phyloP scores from a whole-genome alignment of 1,140 invertebrate species.

The Sycobia sp. region DNA sequence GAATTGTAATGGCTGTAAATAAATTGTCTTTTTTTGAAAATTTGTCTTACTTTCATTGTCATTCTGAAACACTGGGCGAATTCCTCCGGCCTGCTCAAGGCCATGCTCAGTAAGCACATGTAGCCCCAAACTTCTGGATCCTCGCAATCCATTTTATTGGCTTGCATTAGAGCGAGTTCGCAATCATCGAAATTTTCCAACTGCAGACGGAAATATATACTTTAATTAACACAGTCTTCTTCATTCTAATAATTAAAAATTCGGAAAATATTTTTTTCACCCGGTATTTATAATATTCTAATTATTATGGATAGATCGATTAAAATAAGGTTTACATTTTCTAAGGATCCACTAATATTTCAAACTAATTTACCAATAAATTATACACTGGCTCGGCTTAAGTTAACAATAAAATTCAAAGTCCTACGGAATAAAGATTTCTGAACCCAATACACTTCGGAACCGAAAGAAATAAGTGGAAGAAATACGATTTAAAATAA shows the following conservation, averaged over 20 bases:
- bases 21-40: constrained; percentile 13
- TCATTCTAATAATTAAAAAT: too few species aligned
- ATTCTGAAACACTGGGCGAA: constrained; percentile 48
- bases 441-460: too few species aligned
- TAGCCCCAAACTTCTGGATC: constrained; percentile 52
- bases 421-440: too few species aligned
- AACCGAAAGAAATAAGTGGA: too few species aligned
- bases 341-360: too few species aligned
- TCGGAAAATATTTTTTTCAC: background rate
- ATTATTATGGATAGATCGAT: too few species aligned
- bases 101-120: constrained; percentile 51
- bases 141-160: constrained; percentile 50
- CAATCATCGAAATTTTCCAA: constrained; percentile 45
- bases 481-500: too few species aligned
- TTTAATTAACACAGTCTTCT: too few species aligned
- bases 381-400: background rate
- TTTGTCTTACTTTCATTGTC: constrained; percentile 41
- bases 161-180: constrained; percentile 50
- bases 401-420: background rate
- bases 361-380: too few species aligned
- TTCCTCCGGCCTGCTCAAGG: constrained; percentile 44
- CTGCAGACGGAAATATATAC: constrained; percentile 31
- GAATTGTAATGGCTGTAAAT: constrained; percentile 35
- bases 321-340: background rate
- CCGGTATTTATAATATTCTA: background rate